Conservation (phyloP, 2,888 invertebrate genomes). For the Campaea margaritaria region DNA sequence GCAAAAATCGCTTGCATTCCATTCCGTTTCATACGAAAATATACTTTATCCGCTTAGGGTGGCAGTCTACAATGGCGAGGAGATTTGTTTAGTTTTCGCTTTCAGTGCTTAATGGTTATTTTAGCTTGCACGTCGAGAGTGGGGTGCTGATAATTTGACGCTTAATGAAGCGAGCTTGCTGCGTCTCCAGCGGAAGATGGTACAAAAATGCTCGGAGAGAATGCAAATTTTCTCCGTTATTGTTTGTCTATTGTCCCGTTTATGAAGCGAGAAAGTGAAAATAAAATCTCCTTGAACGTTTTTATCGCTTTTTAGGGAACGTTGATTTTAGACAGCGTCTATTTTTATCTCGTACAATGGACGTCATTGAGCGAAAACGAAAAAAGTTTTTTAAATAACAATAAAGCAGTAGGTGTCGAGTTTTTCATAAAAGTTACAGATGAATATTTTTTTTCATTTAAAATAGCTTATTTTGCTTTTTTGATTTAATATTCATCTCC, state of each 20-base stretch:
- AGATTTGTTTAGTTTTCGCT: constrained; percentile 50
- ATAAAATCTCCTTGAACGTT: constrained; percentile 48
- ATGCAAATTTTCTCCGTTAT: constrained; percentile 80
- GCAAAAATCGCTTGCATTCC: constrained; percentile 63
- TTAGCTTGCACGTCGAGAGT: constrained; percentile 67
- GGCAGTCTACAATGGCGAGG: constrained; percentile 48
- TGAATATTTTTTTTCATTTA: no score
- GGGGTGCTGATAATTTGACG: constrained; percentile 80
- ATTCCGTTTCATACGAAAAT: constrained; percentile 59
- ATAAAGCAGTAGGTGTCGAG: not conserved
- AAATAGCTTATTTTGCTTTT: no score
- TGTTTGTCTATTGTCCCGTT: constrained; percentile 81
- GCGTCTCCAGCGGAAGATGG: constrained; percentile 74
- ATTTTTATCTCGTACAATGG: constrained; percentile 20
- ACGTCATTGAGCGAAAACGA: constrained; percentile 13
- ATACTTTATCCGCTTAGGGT: constrained; percentile 56
- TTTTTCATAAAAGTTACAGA: not conserved
- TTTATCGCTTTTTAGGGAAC: constrained; percentile 46
- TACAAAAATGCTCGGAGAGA: constrained; percentile 76
- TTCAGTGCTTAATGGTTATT: constrained; percentile 67
- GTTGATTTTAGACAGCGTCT: constrained; percentile 28
- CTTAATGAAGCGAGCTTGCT: constrained; percentile 80
- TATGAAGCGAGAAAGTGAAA: constrained; percentile 71
- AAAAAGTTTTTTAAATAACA: constrained; percentile 17
- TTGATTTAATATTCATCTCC: no score